Conservation (phyloP, 2,113 vertebrate genomes). For the Monarcha castaneiventris region DNA sequence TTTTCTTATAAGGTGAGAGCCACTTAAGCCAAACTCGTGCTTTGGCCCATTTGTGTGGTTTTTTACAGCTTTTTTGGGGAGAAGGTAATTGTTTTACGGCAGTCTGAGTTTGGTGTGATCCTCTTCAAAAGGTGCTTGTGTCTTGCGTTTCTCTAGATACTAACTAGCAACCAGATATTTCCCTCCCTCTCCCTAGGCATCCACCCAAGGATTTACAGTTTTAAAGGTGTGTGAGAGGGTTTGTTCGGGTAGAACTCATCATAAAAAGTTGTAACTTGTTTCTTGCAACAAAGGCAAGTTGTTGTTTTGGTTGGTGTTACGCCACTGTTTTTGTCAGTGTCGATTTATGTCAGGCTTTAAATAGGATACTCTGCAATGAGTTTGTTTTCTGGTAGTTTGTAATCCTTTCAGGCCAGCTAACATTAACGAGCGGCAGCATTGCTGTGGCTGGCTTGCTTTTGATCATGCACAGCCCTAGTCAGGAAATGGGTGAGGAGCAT, state of each 20-base stretch:
- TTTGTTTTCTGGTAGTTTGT: constrained; percentile 27
- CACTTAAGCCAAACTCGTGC: fast-evolving
- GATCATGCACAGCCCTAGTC: constrained; percentile 40
- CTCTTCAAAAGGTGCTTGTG: background rate
- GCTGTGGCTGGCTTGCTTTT: constrained; percentile 44
- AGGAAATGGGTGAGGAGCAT: constrained; percentile 61
- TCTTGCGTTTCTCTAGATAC: background rate
- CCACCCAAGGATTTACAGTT: background rate
- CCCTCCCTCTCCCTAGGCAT: background rate
- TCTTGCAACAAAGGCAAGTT: background rate
- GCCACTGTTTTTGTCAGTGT: background rate
- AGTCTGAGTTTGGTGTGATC: background rate
- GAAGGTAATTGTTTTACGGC: background rate
- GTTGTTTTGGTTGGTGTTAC: background rate
- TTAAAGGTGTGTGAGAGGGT: background rate
- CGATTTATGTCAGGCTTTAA: constrained; percentile 11
- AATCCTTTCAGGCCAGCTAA: constrained; percentile 30
- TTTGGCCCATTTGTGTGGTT: background rate
- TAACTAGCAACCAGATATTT: background rate
- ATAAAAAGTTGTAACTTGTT: background rate
- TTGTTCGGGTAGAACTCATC: background rate
- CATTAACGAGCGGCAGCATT: constrained; percentile 5
- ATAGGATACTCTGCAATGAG: background rate
- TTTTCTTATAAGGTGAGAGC: background rate
- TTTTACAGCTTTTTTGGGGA: background rate